phyloP scores from a whole-genome alignment of 2,113 vertebrate species.

The Notiomystis cincta region DNA sequence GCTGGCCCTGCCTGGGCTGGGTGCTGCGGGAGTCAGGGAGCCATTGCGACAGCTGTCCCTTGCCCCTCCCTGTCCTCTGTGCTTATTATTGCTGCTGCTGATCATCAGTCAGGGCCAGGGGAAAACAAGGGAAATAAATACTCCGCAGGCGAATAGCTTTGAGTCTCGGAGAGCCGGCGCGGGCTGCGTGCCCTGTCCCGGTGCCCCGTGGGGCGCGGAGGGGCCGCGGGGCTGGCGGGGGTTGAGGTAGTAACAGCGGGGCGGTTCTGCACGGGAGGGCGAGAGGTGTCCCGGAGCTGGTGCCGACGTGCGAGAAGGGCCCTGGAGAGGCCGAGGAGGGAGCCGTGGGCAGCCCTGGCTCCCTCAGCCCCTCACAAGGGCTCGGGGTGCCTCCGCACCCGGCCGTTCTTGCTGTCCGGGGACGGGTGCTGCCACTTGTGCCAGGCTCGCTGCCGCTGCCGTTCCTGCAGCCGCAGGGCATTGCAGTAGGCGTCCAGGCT shows the following conservation, averaged over 20 bases:
- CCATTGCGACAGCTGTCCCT: not conserved
- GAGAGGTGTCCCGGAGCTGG: not conserved
- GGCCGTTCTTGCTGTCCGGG: constrained; percentile 69
- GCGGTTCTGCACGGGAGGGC: not conserved
- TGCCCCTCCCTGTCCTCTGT: not conserved
- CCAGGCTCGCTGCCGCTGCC: constrained; percentile 77
- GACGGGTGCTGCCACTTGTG: constrained; percentile 74
- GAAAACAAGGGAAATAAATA: constrained; percentile 37
- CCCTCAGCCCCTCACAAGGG: not conserved
- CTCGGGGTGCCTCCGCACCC: constrained; percentile 76
- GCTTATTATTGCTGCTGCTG: not conserved
- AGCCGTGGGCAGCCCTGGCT: not conserved
- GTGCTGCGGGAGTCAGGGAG: not conserved
- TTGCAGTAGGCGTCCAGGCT: constrained; percentile 78
- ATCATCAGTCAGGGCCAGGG: not conserved
- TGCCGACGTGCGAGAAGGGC: not conserved
- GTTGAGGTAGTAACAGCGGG: constrained; percentile 19
- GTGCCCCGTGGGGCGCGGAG: not conserved
- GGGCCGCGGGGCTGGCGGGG: not conserved
- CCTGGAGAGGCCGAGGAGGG: not conserved
- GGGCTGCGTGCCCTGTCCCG: not conserved
- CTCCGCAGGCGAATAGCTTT: not conserved
- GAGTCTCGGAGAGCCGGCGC: not conserved
- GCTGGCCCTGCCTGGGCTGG: not conserved
- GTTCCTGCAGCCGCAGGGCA: constrained; percentile 78